Conservation (phyloP, 2,797 vertebrate genomes). For the Chrysocyon brachyurus region DNA sequence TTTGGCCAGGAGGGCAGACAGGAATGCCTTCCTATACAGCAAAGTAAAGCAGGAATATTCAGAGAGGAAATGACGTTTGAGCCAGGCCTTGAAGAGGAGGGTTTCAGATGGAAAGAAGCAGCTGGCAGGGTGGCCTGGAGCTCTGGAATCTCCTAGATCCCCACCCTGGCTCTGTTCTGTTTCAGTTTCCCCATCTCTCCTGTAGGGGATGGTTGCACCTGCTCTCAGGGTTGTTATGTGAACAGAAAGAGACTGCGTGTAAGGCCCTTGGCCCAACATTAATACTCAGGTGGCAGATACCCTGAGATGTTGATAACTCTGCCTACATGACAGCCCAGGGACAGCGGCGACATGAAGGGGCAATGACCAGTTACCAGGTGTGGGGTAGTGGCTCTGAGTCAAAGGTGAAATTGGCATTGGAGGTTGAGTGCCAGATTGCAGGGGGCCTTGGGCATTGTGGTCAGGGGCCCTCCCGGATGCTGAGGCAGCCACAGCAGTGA, state of each 20-base stretch:
- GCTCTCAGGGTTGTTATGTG: neutral
- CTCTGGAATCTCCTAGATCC: neutral
- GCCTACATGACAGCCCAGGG: neutral
- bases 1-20: neutral
- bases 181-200: neutral
- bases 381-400: neutral
- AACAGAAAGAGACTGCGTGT: neutral
- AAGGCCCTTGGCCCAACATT: neutral
- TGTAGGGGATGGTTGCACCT: neutral
- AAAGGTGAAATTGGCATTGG: neutral
- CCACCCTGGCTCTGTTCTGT: neutral
- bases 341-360: neutral
- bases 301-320: neutral
- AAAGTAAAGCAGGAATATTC: neutral
- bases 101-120: neutral
- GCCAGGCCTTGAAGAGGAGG: neutral
- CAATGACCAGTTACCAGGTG: neutral
- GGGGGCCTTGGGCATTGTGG: neutral
- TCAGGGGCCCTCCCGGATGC: neutral
- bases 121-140: neutral
- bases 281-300: neutral
- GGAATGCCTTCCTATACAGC: neutral
- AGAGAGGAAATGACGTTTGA: neutral
- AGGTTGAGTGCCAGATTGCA: neutral
- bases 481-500: neutral